A percentile compares a stretch with the other conserved stretches of the same genome.
Evolutionary conservation across 2,888 invertebrate species (phyloP).

Genomic region (Ochropleura leucogaster): DNA sequence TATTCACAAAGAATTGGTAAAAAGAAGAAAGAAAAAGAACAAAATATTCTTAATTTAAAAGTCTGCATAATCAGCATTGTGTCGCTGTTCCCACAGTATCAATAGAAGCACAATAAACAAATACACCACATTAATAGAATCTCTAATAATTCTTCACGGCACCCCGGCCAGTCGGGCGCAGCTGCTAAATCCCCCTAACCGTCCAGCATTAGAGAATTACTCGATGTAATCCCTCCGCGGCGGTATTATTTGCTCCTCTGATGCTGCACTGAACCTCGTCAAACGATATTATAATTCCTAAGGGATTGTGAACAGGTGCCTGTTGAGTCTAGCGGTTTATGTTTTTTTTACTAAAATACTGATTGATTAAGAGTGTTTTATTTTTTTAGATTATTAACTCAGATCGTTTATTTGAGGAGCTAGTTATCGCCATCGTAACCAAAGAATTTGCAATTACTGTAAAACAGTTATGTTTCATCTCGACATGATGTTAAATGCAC

Average conservation of each 20-base stretch:
- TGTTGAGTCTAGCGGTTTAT: conserved; percentile 29
- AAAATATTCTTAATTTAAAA: background rate
- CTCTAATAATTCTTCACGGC: conserved; percentile 49
- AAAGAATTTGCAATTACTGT: too few relatives aligned
- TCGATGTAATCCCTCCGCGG: conserved; percentile 61
- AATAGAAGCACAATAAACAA: conserved; percentile 18
- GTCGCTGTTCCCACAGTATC: background rate
- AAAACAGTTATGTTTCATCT: too few relatives aligned
- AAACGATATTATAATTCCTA: conserved; percentile 55
- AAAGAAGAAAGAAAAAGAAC: too few relatives aligned
- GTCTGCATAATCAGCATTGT: background rate
- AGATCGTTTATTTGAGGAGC: background rate
- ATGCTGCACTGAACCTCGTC: conserved; percentile 47
- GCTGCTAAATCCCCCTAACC: conserved; percentile 61
- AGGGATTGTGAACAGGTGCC: conserved; percentile 40
- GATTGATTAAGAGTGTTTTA: background rate
- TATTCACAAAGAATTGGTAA: too few relatives aligned
- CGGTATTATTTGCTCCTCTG: conserved; percentile 61
- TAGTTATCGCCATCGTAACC: too few relatives aligned
- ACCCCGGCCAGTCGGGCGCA: conserved; percentile 42
- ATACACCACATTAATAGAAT: conserved; percentile 37
- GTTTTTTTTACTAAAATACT: background rate
- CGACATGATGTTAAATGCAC: too few relatives aligned
- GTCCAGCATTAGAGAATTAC: conserved; percentile 64
- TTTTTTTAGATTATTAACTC: background rate